Conservation (phyloP, 2,797 vertebrate species). For the Lagorchestes hirsutus region DNA sequence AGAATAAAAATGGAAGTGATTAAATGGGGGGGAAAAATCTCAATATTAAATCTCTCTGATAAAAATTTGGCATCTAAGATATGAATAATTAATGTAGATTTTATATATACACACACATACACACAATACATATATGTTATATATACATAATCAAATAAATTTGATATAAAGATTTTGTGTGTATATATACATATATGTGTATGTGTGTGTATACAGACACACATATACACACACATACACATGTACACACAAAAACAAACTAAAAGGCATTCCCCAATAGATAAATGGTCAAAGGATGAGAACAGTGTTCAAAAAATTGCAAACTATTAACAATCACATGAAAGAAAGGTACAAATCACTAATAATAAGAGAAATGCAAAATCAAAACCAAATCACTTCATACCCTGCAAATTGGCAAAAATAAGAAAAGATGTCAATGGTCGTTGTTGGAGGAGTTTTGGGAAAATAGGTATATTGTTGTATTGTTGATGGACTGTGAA, state of each 20-base stretch:
- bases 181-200: no score
- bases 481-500: no score
- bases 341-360: background rate
- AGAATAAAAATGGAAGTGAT: background rate
- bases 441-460: no score
- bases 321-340: background rate
- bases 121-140: no score
- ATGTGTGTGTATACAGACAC: rapidly evolving
- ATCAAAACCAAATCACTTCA: no score
- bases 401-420: no score
- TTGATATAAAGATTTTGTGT: background rate
- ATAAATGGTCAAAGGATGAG: background rate
- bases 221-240: background rate
- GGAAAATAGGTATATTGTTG: no score
- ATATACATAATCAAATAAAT: no score
- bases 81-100: background rate
- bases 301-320: background rate
- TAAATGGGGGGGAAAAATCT: background rate
- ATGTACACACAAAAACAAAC: background rate
- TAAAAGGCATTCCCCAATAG: background rate
- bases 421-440: no score
- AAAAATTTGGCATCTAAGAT: background rate
- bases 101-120: no score
- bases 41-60: background rate
- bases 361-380: background rate